Evolutionary conservation across 2,113 vertebrate genomes (phyloP).

Genomic region (Pimephales promelas): DNA sequence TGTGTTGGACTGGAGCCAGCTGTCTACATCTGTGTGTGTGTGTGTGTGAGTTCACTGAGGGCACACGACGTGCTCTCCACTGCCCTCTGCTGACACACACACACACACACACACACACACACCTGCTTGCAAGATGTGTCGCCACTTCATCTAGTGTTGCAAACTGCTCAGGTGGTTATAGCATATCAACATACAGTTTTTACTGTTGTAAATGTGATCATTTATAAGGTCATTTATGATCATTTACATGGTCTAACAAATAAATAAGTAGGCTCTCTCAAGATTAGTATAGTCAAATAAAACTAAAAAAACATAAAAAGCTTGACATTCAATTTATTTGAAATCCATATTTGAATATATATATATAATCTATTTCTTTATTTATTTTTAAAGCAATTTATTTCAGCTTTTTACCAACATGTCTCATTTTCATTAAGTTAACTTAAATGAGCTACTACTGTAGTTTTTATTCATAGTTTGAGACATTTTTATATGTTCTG

Average conservation of each 20-base stretch:
- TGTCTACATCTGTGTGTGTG: conserved; percentile 75
- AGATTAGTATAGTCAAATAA: neutral
- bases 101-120: too few species aligned
- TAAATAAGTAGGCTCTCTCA: neutral
- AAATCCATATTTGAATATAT: too few species aligned
- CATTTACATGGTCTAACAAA: neutral
- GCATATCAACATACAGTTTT: neutral
- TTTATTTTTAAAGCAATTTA: too few species aligned
- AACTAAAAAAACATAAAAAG: neutral
- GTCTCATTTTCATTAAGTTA: neutral
- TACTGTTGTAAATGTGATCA: too few species aligned
- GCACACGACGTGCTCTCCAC: conserved; percentile 65
- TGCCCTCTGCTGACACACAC: conserved; percentile 58
- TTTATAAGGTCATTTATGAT: neutral
- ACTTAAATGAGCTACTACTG: too few species aligned
- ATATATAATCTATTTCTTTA: too few species aligned
- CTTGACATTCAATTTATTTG: too few species aligned
- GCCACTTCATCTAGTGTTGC: neutral
- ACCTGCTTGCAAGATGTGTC: neutral
- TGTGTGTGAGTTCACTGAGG: conserved; percentile 70
- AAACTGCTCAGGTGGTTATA: neutral
- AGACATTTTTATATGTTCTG: too few species aligned
- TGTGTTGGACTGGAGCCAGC: conserved; percentile 71
- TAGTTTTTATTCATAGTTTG: too few species aligned
- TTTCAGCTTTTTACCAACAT: neutral